Percentiles rank a stretch among this genome's conserved stretches.
Conservation (phyloP, 2,888 invertebrate genomes). For the Gymnocheta viridis region DNA sequence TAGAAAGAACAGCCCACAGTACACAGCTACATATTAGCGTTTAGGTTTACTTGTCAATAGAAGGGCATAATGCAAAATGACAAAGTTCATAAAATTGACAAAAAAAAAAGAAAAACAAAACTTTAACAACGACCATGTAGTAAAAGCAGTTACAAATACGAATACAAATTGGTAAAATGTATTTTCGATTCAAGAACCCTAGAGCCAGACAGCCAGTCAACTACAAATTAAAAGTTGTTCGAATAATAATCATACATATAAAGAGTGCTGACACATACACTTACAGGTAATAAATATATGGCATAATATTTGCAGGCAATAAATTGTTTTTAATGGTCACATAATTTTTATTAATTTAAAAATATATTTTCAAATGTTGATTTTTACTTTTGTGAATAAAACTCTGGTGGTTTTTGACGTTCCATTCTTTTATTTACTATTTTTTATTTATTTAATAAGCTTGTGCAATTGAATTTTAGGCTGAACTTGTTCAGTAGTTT, state of each 20-base stretch:
- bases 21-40: background rate
- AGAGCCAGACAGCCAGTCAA: constrained; percentile 28
- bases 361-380: background rate
- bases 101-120: constrained; percentile 1
- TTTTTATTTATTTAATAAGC: background rate
- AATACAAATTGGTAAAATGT: constrained; percentile 52
- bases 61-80: constrained; percentile 37
- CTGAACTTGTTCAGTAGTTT: background rate
- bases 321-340: constrained; percentile 7
- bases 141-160: constrained; percentile 7
- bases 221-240: constrained; percentile 40
- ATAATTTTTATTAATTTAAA: constrained; percentile 27
- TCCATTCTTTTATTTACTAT: background rate
- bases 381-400: background rate
- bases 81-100: constrained; percentile 63
- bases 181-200: constrained; percentile 16
- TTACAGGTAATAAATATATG: background rate
- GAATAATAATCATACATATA: background rate
- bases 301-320: background rate
- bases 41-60: constrained; percentile 26
- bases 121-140: too few species aligned
- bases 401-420: constrained; percentile 1
- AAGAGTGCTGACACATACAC: background rate
- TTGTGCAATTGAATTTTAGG: background rate
- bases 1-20: background rate